Evolutionary conservation across 2,113 vertebrate genomes (phyloP).

Genomic region (Labeo rohita): DNA sequence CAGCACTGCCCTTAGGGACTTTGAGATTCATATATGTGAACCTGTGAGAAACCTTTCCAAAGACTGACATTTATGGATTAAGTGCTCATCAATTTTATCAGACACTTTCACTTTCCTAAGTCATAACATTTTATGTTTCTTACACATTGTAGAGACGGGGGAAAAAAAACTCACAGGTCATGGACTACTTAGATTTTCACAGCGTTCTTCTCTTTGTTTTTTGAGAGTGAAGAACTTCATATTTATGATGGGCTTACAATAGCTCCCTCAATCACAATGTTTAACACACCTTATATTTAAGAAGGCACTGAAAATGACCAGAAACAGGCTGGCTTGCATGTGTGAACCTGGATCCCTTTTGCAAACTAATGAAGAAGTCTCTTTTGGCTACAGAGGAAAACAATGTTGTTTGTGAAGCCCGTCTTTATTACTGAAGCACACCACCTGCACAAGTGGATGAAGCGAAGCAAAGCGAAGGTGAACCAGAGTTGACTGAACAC

Average conservation of each 20-base stretch:
- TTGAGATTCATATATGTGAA: slow-evolving; percentile 49
- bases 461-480: slow-evolving; percentile 51
- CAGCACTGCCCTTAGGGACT: slow-evolving; percentile 47
- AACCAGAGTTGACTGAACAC: slow-evolving; percentile 49
- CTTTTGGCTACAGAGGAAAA: slow-evolving; percentile 47
- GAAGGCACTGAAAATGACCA: slow-evolving; percentile 37
- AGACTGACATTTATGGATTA: slow-evolving; percentile 49
- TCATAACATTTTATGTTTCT: slow-evolving; percentile 46
- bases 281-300: slow-evolving; percentile 48
- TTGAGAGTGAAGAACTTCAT: neutral
- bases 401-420: slow-evolving; percentile 52
- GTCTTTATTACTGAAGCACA: slow-evolving; percentile 50
- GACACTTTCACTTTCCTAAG: slow-evolving; percentile 45
- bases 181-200: slow-evolving; percentile 6
- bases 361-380: slow-evolving; percentile 55
- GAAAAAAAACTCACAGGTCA: neutral
- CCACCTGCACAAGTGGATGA: slow-evolving; percentile 47
- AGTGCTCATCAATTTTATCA: slow-evolving; percentile 53
- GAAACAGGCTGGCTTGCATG: slow-evolving; percentile 5
- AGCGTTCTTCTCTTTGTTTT: slow-evolving; percentile 5
- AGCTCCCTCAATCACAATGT: slow-evolving; percentile 41
- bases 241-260: slow-evolving; percentile 4
- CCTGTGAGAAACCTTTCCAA: slow-evolving; percentile 25
- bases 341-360: slow-evolving; percentile 36
- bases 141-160: slow-evolving; percentile 17